These are phyloP conservation scores for Ameiurus melas DNA, from an alignment of 2,113 vertebrate species.

Conservation along the genomic window DNA sequence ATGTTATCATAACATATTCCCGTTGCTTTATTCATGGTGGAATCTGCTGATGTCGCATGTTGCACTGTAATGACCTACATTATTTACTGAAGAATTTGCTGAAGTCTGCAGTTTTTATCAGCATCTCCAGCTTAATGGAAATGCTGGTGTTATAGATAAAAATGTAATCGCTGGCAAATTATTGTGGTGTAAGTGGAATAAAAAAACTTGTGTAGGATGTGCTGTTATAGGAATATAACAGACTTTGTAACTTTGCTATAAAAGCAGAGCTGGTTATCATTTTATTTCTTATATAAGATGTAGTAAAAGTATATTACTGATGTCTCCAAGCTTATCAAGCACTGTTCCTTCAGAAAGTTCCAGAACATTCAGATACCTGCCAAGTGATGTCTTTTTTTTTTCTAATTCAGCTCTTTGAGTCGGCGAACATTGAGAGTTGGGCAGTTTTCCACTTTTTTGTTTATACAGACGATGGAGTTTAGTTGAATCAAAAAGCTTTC, in stretches of 20 bases:
- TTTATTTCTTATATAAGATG: neutral
- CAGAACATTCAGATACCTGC: too few relatives aligned
- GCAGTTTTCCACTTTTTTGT: too few relatives aligned
- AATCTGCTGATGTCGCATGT: too few relatives aligned
- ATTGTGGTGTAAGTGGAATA: neutral
- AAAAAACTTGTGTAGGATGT: neutral
- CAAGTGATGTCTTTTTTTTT: neutral
- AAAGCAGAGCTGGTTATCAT: neutral
- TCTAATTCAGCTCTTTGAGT: neutral
- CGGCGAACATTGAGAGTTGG: neutral
- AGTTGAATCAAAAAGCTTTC: neutral
- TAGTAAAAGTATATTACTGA: neutral
- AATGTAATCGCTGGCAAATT: too few relatives aligned
- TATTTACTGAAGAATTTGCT: too few relatives aligned
- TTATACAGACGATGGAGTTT: neutral
- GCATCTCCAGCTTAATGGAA: too few relatives aligned
- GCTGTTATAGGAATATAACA: neutral
- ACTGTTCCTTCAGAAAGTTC: neutral
- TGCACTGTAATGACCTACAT: too few relatives aligned
- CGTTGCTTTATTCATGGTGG: too few relatives aligned
- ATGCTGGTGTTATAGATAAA: too few relatives aligned
- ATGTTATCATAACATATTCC: too few relatives aligned
- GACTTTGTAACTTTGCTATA: neutral
- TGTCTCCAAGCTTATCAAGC: neutral
- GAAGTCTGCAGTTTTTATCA: too few relatives aligned